phyloP scores from a whole-genome alignment of 2,113 vertebrate species.

The Zootoca vivipara region DNA sequence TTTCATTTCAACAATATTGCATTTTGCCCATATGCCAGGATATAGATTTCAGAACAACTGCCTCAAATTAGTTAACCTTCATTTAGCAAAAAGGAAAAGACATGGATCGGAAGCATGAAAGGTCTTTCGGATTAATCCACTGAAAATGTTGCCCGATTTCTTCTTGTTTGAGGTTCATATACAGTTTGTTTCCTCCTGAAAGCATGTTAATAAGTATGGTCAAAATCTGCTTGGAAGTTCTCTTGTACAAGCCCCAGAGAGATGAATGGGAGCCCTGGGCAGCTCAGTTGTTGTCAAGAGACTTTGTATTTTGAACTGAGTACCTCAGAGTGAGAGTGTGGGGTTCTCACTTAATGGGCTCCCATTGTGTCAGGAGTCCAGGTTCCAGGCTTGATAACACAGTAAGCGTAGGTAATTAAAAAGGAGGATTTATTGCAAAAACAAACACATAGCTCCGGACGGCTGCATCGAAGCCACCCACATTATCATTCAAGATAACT shows the following conservation, averaged over 20 bases:
- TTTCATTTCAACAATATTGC: neutral
- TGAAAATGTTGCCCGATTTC: neutral
- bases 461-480: too few relatives aligned
- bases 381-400: too few relatives aligned
- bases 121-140: neutral
- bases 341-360: too few relatives aligned
- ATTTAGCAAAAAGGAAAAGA: slow-evolving; percentile 17
- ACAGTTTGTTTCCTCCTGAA: neutral
- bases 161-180: neutral
- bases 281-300: neutral
- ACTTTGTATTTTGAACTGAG: neutral
- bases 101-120: neutral
- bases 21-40: neutral
- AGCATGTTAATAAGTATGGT: neutral
- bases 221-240: neutral
- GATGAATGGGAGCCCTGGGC: neutral
- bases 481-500: too few relatives aligned
- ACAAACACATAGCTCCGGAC: too few relatives aligned
- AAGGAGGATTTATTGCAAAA: too few relatives aligned
- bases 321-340: neutral
- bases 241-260: neutral
- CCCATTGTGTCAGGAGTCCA: too few relatives aligned
- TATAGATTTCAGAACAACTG: slow-evolving; percentile 20
- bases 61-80: neutral
- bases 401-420: too few relatives aligned